Conservation (phyloP, 2,113 vertebrate genomes). For the Lethenteron camtschaticum region DNA sequence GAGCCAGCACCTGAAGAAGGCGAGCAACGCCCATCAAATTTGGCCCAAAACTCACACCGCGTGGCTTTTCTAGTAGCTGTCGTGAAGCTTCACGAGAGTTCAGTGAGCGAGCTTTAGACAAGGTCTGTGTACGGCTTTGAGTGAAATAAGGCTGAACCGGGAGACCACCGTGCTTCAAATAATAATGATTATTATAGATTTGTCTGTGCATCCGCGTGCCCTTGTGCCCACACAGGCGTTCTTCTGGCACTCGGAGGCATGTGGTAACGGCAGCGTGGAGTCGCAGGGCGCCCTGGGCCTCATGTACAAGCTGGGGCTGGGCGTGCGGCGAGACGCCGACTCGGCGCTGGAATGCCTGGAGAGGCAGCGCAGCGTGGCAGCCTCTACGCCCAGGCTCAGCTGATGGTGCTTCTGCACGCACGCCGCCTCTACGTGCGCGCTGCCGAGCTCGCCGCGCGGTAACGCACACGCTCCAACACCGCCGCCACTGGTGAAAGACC, state of each 20-base stretch:
- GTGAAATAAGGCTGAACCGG: no score
- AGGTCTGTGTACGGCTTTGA: no score
- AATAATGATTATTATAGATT: no score
- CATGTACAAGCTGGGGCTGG: constrained; percentile 40
- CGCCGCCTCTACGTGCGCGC: constrained; percentile 34
- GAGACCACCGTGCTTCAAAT: no score
- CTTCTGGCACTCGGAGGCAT: constrained; percentile 48
- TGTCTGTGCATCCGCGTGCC: no score
- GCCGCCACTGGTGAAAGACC: no score
- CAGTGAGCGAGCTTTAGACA: no score
- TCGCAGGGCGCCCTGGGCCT: constrained; percentile 37
- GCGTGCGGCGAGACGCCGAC: constrained; percentile 15
- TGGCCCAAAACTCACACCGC: no score
- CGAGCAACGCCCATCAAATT: constrained; percentile 11
- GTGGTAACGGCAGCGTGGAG: constrained; percentile 41
- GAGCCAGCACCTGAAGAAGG: constrained; percentile 31
- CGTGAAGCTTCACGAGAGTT: no score
- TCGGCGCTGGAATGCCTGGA: constrained; percentile 26
- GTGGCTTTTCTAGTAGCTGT: no score
- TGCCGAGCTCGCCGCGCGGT: constrained; percentile 29
- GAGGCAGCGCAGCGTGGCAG: constrained; percentile 33
- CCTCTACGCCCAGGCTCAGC: constrained; percentile 34
- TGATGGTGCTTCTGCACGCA: constrained; percentile 35
- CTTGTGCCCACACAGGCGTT: constrained; percentile 24
- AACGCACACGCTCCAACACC: constrained; percentile 6